Percentiles rank a stretch among this genome's conserved stretches.
phyloP scores from a whole-genome alignment of 2,888 invertebrate genomes.

The Cephus spinipes region DNA sequence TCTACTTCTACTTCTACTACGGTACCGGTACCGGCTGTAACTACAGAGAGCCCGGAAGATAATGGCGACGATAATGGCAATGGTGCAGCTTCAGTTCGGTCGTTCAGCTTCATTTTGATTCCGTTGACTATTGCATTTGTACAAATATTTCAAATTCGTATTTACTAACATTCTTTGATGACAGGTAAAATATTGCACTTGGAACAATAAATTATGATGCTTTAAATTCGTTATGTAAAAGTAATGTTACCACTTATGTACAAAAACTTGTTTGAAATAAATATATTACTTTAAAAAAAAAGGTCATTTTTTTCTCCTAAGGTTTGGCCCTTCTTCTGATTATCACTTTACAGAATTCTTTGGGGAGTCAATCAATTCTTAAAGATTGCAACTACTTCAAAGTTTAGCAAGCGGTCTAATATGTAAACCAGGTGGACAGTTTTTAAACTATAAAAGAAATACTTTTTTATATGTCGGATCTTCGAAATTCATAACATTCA shows the following conservation, averaged over 20 bases:
- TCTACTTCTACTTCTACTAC: too few relatives aligned
- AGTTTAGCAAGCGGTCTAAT: background rate
- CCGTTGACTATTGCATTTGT: background rate
- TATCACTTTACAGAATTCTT: slow-evolving; percentile 40
- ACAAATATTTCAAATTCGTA: background rate
- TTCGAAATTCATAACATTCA: too few relatives aligned
- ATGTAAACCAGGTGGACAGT: too few relatives aligned
- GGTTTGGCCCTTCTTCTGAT: slow-evolving; percentile 16
- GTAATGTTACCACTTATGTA: background rate
- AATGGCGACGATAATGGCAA: too few relatives aligned
- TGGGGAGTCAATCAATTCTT: slow-evolving; percentile 28
- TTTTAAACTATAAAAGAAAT: too few relatives aligned
- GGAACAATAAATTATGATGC: background rate
- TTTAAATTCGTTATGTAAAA: background rate
- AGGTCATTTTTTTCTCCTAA: background rate
- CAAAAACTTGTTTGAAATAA: background rate
- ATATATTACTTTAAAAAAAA: background rate
- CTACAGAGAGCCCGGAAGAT: too few relatives aligned
- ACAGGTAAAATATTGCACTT: background rate
- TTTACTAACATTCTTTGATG: background rate
- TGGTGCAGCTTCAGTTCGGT: background rate
- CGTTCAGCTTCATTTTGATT: background rate
- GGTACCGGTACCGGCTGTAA: too few relatives aligned
- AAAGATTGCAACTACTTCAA: background rate
- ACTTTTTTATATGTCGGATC: too few relatives aligned